Evolutionary conservation across 1,140 invertebrate genomes (phyloP), one percentile per base, ranked within the genome.

Genomic region (Rhagoletis pomonella): DNA sequence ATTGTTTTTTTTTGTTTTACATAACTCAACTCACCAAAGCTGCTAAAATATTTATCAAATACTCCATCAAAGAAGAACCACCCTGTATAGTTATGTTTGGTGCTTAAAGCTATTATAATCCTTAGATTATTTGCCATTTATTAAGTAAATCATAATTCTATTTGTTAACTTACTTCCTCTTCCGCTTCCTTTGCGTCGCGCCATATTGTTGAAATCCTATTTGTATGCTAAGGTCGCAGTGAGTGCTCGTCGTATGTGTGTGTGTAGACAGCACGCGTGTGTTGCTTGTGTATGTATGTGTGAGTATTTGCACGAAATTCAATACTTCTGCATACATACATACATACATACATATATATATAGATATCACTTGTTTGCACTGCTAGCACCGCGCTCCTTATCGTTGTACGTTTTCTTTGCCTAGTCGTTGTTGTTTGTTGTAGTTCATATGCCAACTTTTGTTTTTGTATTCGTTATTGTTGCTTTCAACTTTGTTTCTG

Each of bases 141-240:
- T 81, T 81, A 55, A 55, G 14, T 50, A 12, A 81, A 81, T 10
- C 17, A 81, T 29, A 81, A 58, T 81, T 50, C 47, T 55, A 50
- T 55, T 73, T 44, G 42, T 81, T 81, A 29, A 86, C 85, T 86
- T 62, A 86, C 85, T 86, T 86, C 85, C 85, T 62, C 85, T 86
- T 86, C 85, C 85, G 85, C 85, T 86, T 86, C 85, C 85, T 86
- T 65, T 60, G 50, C 85, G 85, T 62, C 85, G 58, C 19, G 85
- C 85, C 85, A 86, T 86, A 42, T 50, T 59, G 58, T 39, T 47
- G 47, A 81, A 81, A n/a, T 81, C 3, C 73, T 81, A 55, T 81
- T 50, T 81, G 73, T 55, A 55, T 42, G 47, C 19, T 14, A 29
- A 29, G 29, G 29, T 29, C 29, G 29, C 29, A 29, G 60, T 14